phyloP scores from a whole-genome alignment of 2,113 vertebrate genomes.

The Oreamnos americanus region DNA sequence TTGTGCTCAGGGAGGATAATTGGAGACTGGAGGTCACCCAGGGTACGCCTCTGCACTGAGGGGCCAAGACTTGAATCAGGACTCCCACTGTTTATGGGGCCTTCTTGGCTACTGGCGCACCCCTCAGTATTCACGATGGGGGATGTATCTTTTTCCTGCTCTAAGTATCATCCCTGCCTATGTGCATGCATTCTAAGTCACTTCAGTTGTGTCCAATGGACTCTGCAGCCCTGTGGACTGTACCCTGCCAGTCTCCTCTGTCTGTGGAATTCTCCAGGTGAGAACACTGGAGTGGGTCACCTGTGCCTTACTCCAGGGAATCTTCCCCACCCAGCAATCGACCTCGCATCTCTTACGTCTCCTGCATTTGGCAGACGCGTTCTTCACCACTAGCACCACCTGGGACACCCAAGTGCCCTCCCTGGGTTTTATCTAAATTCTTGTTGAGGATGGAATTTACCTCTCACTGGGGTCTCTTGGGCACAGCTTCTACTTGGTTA shows the following conservation, averaged over 20 bases:
- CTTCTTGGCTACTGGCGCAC: not conserved
- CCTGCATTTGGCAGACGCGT: not conserved
- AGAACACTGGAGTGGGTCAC: not conserved
- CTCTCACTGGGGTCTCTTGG: not conserved
- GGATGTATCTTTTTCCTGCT: not conserved
- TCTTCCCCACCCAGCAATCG: not conserved
- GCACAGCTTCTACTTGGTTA: not conserved
- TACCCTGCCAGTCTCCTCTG: not conserved
- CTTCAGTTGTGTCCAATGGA: not conserved
- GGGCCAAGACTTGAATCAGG: not conserved
- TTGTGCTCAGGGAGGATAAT: not conserved
- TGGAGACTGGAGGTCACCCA: not conserved
- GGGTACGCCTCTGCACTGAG: not conserved
- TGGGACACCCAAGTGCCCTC: not conserved
- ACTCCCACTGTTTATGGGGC: no score
- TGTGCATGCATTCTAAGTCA: not conserved
- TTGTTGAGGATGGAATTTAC: not conserved
- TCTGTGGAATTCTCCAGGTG: not conserved
- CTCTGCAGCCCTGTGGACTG: not conserved
- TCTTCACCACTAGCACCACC: not conserved
- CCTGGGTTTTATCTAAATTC: not conserved
- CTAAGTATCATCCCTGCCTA: not conserved
- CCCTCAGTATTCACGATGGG: fast-evolving
- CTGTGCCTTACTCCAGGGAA: not conserved
- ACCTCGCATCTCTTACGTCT: not conserved